Evolutionary conservation across 2,888 invertebrate species (phyloP), one percentile per base, ranked within the genome.

Genomic region (Margaritifera margaritifera): DNA sequence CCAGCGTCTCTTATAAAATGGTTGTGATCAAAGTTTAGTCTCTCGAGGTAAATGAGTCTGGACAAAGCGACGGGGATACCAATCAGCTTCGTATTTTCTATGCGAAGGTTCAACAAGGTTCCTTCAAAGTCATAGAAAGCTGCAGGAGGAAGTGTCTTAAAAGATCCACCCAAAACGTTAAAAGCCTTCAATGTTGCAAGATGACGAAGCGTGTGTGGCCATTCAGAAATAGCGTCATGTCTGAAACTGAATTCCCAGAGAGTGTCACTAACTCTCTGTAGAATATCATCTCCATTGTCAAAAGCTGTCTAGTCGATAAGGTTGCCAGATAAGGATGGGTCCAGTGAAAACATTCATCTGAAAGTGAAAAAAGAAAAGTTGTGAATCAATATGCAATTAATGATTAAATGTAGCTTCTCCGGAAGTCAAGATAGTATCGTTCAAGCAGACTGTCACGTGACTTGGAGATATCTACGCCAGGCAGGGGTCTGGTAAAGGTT

Each of bases 111-210:
- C 15, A n/a, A 54, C 4, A 80, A 57, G n/a, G 80, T 79, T 11
- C 79, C 78, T 63, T 79, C 76, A 64, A 80, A 80, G 11, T 79
- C 80, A 69, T 80, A 77, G 50, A 80, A 80, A 15, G 80, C 79
- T 19, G 62, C 58, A 0, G 71, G 72, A 54, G 80, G 79, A 18
- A 80, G 70, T 0, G 77, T 74, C 22, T 66, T 65, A 62, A 79
- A 77, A 1, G 66, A 60, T 5, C 74, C 77, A 1, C 74, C 69
- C 0, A 73, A 75, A 0, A 80, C 74, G 27, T 72, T 75, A 0
- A 80, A 60, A 8, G 60, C 56, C 25, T 75, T 55, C 19, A 80
- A 65, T 2, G 66, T 70, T 50, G 72, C 76, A 6, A 80, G 73
- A 68, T 79, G 77, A 18, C 69, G 68, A 15, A 80, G 19, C 6